Percentiles rank a stretch among this genome's conserved stretches.
phyloP scores from a whole-genome alignment of 1,140 invertebrate genomes.

The Bombus balteatus region DNA sequence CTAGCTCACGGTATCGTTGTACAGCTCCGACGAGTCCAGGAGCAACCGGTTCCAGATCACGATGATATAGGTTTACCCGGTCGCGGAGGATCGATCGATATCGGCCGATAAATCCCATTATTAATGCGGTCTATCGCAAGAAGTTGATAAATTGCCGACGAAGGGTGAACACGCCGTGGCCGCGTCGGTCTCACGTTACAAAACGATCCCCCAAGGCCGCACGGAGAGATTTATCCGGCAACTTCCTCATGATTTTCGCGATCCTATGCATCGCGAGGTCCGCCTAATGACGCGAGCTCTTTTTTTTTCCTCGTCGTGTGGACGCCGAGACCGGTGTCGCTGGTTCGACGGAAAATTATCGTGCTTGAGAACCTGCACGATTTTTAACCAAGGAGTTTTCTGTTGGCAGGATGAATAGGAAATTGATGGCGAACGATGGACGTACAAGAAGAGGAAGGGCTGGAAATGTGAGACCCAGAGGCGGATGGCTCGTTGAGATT shows the following conservation, averaged over 20 bases:
- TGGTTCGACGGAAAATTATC: conserved; percentile 19
- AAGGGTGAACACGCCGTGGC: conserved; percentile 32
- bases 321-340: conserved; percentile 24
- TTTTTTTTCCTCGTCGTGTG: conserved; percentile 8
- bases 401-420: not conserved
- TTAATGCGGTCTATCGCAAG: conserved; percentile 53
- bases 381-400: not conserved
- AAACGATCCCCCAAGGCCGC: conserved; percentile 32
- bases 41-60: conserved; percentile 57
- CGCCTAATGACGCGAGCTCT: conserved; percentile 26
- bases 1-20: conserved; percentile 32
- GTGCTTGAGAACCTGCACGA: not conserved
- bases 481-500: not conserved
- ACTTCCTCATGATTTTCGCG: not conserved
- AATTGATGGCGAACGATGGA: not conserved
- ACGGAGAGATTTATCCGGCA: conserved; percentile 42
- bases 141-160: conserved; percentile 64
- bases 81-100: conserved; percentile 64
- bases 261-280: not conserved
- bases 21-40: conserved; percentile 1
- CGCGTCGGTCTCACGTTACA: conserved; percentile 54
- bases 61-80: conserved; percentile 55
- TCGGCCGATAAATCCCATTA: conserved; percentile 69
- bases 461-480: not conserved
- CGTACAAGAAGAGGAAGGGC: not conserved